These are phyloP conservation scores for Scomber colias DNA, from an alignment of 2,113 vertebrate genomes.

Conservation along the genomic window DNA sequence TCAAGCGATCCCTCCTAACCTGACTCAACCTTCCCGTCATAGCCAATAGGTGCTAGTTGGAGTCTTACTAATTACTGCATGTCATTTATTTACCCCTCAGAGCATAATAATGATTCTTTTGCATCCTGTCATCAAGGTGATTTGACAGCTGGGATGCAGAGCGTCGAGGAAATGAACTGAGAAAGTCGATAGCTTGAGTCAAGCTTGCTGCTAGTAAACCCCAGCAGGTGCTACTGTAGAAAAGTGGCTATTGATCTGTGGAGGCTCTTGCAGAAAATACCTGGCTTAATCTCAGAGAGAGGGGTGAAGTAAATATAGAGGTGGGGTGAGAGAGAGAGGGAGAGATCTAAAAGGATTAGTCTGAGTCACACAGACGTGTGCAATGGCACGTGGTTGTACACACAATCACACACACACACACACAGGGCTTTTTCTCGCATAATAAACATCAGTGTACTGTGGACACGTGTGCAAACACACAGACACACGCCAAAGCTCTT, in stretches of 20 bases:
- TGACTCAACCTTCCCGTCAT: slow-evolving; percentile 2
- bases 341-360: slow-evolving; percentile 77
- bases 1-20: slow-evolving; percentile 11
- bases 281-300: slow-evolving; percentile 68
- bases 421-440: not conserved
- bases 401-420: slow-evolving; percentile 2
- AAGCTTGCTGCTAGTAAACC: slow-evolving; percentile 34
- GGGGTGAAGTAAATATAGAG: slow-evolving; percentile 77
- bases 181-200: slow-evolving; percentile 39
- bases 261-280: slow-evolving; percentile 60
- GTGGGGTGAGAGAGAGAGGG: slow-evolving; percentile 18
- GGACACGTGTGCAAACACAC: slow-evolving; percentile 4
- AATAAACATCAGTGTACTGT: slow-evolving; percentile 11
- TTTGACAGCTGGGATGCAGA: slow-evolving; percentile 32
- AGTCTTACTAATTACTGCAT: slow-evolving; percentile 12
- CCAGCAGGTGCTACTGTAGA: slow-evolving; percentile 38
- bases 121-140: slow-evolving; percentile 34
- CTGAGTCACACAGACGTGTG: slow-evolving; percentile 68
- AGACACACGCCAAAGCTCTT: slow-evolving; percentile 7
- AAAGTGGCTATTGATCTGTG: slow-evolving; percentile 66
- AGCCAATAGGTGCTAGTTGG: slow-evolving; percentile 5
- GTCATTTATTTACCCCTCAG: slow-evolving; percentile 19
- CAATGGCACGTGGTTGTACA: slow-evolving; percentile 35
- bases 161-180: slow-evolving; percentile 39
- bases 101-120: slow-evolving; percentile 34